Evolutionary conservation across 2,888 invertebrate species (phyloP).

Genomic region (Cheilosia soror): DNA sequence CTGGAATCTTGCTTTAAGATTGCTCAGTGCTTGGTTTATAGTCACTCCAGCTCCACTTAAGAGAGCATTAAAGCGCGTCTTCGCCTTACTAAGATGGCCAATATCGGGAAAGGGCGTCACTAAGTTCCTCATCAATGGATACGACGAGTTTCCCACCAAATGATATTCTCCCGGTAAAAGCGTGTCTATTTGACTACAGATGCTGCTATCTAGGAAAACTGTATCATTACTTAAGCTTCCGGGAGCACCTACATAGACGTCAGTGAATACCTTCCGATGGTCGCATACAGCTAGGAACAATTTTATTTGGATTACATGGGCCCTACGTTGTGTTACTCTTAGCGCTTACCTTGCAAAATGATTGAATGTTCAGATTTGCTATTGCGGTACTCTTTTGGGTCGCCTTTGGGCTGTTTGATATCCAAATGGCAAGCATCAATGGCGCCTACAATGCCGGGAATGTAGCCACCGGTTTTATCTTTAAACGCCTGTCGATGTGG

Average conservation of each 20-base stretch:
- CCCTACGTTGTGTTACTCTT: too few species aligned
- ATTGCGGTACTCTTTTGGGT: constrained; percentile 17
- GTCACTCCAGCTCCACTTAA: constrained; percentile 1
- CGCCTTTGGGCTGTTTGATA: constrained; percentile 21
- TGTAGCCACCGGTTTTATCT: constrained; percentile 28
- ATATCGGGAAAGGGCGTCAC: constrained; percentile 39
- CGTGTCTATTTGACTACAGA: constrained; percentile 26
- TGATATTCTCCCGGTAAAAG: constrained; percentile 42
- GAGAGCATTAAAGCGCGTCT: constrained; percentile 24
- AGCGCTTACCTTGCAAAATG: constrained; percentile 42
- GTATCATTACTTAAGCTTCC: constrained; percentile 12
- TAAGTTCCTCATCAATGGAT: constrained; percentile 45
- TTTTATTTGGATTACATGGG: not conserved
- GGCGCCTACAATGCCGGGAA: constrained; percentile 48
- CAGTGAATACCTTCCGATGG: constrained; percentile 50
- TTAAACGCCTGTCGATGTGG: constrained; percentile 33
- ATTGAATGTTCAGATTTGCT: constrained; percentile 1
- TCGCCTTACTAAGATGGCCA: not conserved
- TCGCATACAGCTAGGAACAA: constrained; percentile 44
- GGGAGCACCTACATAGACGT: constrained; percentile 48
- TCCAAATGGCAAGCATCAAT: constrained; percentile 45
- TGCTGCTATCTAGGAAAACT: constrained; percentile 25
- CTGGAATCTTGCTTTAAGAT: constrained; percentile 27
- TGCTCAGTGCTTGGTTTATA: constrained; percentile 1
- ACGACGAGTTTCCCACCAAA: constrained; percentile 25